These are phyloP conservation scores for Nanger granti DNA, from an alignment of 2,113 vertebrate genomes.

Conservation along the genomic window DNA sequence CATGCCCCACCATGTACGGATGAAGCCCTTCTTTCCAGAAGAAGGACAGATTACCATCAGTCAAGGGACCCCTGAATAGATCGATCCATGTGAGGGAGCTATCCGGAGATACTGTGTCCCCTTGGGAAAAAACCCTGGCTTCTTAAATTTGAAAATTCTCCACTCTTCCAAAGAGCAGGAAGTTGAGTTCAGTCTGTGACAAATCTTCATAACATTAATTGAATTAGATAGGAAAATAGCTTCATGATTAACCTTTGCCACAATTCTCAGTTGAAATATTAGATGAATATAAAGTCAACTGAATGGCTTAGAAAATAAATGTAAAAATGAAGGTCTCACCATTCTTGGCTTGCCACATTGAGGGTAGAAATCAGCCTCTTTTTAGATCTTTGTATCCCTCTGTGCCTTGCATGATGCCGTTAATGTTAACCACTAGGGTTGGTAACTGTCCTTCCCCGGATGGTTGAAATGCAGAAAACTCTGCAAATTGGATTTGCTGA, in stretches of 20 bases:
- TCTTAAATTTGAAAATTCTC: slow-evolving; percentile 19
- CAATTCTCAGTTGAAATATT: background rate
- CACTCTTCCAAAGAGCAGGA: slow-evolving; percentile 17
- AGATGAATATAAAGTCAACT: background rate
- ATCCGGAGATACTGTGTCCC: background rate
- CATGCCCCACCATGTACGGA: background rate
- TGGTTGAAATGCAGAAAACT: background rate
- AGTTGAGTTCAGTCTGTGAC: background rate
- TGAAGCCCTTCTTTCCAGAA: background rate
- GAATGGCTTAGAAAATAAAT: slow-evolving; percentile 10
- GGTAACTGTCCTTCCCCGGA: background rate
- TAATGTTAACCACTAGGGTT: background rate
- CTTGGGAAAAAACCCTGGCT: background rate
- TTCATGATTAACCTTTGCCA: slow-evolving; percentile 21
- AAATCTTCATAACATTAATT: slow-evolving; percentile 37
- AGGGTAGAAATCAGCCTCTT: background rate
- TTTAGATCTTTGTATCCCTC: background rate
- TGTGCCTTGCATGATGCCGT: background rate
- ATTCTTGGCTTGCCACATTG: background rate
- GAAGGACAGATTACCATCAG: background rate
- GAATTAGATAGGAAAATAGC: slow-evolving; percentile 35
- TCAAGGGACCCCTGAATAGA: background rate
- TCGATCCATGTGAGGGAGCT: background rate
- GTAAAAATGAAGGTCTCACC: background rate
- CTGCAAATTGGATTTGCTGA: background rate